A percentile compares a stretch with the other conserved stretches of the same genome.
These are phyloP conservation scores for Trichogramma dendrolimi DNA, from an alignment of 2,888 invertebrate species.

Conservation along the genomic window DNA sequence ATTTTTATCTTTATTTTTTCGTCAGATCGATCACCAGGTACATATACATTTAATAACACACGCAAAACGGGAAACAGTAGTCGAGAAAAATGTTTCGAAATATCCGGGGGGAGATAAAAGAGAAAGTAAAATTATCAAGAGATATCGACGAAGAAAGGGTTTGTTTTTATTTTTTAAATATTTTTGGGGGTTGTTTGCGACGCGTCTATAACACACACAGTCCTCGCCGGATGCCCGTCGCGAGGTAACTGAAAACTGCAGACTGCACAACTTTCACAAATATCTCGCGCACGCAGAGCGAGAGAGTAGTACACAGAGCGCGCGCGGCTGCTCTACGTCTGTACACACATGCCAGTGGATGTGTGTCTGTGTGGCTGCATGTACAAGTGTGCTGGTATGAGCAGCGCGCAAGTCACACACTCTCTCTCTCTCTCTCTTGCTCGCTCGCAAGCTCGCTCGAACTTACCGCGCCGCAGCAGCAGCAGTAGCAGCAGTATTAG, in stretches of 20 bases:
- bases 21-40: too few species aligned
- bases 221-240: conserved; percentile 48
- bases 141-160: neutral
- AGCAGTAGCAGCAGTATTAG: too few species aligned
- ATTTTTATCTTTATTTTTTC: too few species aligned
- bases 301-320: conserved; percentile 24
- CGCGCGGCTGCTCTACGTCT: conserved; percentile 13
- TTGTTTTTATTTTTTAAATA: neutral
- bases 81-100: too few species aligned
- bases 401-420: conserved; percentile 7
- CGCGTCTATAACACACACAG: conserved; percentile 1
- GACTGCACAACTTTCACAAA: too few species aligned
- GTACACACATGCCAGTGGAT: conserved; percentile 18
- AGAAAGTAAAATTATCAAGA: too few species aligned
- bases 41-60: too few species aligned
- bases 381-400: conserved; percentile 17
- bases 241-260: conserved; percentile 45
- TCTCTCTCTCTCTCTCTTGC: neutral
- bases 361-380: conserved; percentile 8
- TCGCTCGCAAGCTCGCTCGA: neutral
- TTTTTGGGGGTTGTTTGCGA: neutral
- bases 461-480: too few species aligned
- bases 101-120: too few species aligned
- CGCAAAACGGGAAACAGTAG: too few species aligned
- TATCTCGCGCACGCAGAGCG: conserved; percentile 26